A percentile compares a stretch with the other conserved stretches of the same genome.
phyloP scores from a whole-genome alignment of 2,888 invertebrate genomes.

The Mylabris sibirica region DNA sequence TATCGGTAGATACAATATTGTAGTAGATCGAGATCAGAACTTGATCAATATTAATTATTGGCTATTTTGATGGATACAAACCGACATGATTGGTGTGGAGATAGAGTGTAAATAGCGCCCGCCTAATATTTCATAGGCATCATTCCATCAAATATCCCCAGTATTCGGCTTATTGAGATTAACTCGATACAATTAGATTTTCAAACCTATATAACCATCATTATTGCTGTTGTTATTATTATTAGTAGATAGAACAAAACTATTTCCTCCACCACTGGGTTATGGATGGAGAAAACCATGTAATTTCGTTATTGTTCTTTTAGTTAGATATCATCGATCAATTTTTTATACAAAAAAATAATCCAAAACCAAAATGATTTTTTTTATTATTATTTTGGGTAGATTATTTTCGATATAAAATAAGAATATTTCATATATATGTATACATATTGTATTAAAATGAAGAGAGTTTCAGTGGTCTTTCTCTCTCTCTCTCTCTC shows the following conservation, averaged over 20 bases:
- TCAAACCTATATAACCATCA: neutral
- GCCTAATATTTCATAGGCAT: constrained; percentile 30
- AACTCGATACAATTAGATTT: constrained; percentile 9
- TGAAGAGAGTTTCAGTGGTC: constrained; percentile 34
- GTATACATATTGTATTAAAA: constrained; percentile 45
- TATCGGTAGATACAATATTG: neutral
- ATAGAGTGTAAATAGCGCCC: constrained; percentile 33
- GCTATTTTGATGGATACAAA: constrained; percentile 50
- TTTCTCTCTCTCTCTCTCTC: constrained; percentile 29
- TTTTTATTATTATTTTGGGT: neutral
- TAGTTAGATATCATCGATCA: no score
- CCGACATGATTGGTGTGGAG: constrained; percentile 38
- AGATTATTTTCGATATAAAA: constrained; percentile 39
- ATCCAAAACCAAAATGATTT: constrained; percentile 16
- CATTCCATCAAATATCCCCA: constrained; percentile 11
- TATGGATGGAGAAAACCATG: neutral
- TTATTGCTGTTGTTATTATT: neutral
- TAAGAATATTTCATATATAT: constrained; percentile 44
- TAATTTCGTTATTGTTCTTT: constrained; percentile 8
- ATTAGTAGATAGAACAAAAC: no score
- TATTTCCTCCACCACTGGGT: no score
- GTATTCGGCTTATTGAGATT: constrained; percentile 7
- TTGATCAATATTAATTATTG: constrained; percentile 57
- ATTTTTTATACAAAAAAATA: no score
- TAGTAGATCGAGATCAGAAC: constrained; percentile 43